Conservation (phyloP, 2,797 vertebrate genomes). For the Xenops minutus region DNA sequence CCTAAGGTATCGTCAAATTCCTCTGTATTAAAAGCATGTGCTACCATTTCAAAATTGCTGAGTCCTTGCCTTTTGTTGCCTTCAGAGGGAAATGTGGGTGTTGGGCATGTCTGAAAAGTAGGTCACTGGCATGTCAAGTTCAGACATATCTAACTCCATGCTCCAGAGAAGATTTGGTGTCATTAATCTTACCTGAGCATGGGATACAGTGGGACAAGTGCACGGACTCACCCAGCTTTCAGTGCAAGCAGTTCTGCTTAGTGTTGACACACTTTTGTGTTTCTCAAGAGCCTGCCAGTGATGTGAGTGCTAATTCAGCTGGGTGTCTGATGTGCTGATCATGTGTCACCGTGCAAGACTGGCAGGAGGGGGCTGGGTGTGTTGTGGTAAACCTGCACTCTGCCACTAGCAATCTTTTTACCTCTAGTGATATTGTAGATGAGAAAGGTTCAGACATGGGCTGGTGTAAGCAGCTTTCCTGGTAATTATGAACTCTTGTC, state of each 20-base stretch:
- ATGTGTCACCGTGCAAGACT: fast-evolving
- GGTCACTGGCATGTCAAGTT: slow-evolving; percentile 52
- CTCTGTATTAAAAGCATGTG: neutral
- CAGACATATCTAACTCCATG: neutral
- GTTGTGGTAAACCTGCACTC: fast-evolving
- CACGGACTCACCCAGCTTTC: neutral
- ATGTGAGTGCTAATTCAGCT: neutral
- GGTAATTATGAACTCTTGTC: neutral
- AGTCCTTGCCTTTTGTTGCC: neutral
- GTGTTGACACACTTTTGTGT: neutral
- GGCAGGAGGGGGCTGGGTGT: neutral
- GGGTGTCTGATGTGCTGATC: neutral
- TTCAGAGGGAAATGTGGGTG: slow-evolving; percentile 17
- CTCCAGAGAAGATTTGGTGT: neutral
- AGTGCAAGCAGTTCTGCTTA: neutral
- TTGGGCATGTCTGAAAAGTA: slow-evolving; percentile 35
- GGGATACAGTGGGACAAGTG: neutral
- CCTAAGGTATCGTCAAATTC: neutral
- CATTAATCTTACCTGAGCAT: slow-evolving; percentile 35
- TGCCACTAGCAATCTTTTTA: neutral
- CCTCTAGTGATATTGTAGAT: neutral
- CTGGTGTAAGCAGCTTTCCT: neutral
- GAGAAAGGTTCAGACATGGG: neutral
- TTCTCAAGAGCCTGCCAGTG: neutral
- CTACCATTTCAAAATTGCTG: neutral